Evolutionary conservation across 2,888 invertebrate species (phyloP).

Genomic region (Tachina lurida): DNA sequence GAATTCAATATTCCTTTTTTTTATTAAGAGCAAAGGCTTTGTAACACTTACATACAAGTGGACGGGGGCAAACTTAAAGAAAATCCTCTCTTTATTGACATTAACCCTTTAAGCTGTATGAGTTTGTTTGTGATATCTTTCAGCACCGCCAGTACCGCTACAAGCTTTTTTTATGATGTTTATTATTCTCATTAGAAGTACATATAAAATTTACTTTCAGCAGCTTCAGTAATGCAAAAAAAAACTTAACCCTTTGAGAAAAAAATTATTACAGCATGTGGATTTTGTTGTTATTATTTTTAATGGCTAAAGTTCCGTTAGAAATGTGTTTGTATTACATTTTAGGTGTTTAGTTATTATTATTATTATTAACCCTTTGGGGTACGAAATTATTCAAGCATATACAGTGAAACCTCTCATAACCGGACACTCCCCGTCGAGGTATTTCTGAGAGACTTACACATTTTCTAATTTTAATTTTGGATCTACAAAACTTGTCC

Average conservation of each 20-base stretch:
- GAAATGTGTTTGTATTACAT: neutral
- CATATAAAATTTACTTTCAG: too few relatives aligned
- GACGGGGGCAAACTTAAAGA: neutral
- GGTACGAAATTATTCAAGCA: neutral
- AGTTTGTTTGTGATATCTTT: too few relatives aligned
- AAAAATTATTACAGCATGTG: neutral
- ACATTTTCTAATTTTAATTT: too few relatives aligned
- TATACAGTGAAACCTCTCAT: too few relatives aligned
- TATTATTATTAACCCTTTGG: neutral
- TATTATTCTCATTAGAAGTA: too few relatives aligned
- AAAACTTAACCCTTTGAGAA: neutral
- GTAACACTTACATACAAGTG: slow-evolving; percentile 3
- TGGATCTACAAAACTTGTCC: too few relatives aligned
- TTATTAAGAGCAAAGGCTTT: slow-evolving; percentile 9
- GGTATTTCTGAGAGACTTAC: too few relatives aligned
- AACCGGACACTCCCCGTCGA: too few relatives aligned
- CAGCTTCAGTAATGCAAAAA: too few relatives aligned
- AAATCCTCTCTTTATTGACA: neutral
- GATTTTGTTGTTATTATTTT: neutral
- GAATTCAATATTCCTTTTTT: slow-evolving; percentile 11
- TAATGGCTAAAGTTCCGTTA: neutral
- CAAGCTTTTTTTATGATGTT: too few relatives aligned
- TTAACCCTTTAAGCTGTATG: neutral
- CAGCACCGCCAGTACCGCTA: too few relatives aligned
- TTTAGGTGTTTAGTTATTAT: too few relatives aligned